A percentile compares a stretch with the other conserved stretches of the same genome.
These are phyloP conservation scores for Scomber scombrus DNA, from an alignment of 2,113 vertebrate species.

Conservation along the genomic window DNA sequence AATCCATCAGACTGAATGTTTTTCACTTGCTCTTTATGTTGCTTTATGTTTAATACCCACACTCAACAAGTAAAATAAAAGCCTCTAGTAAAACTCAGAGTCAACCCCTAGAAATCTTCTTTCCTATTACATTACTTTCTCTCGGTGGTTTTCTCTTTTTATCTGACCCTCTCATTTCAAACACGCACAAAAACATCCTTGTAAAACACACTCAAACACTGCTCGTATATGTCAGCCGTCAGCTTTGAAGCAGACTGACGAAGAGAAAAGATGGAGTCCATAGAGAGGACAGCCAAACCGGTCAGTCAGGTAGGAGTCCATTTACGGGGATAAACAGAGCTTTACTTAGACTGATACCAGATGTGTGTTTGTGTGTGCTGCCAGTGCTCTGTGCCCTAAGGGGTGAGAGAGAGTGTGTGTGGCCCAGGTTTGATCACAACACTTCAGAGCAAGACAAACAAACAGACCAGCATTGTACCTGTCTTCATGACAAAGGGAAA, in stretches of 20 bases:
- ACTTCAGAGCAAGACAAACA: conserved; percentile 62
- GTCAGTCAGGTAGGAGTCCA: conserved; percentile 41
- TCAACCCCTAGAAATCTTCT: background rate
- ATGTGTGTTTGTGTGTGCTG: conserved; percentile 57
- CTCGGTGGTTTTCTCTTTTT: too few relatives aligned
- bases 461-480: conserved; percentile 47
- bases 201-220: conserved; percentile 25
- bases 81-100: conserved; percentile 18
- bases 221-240: conserved; percentile 24
- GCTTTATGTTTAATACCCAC: background rate
- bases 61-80: conserved; percentile 16
- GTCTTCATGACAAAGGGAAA: background rate
- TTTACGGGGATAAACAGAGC: conserved; percentile 48
- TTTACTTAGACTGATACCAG: conserved; percentile 49
- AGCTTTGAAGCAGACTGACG: conserved; percentile 40
- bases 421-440: conserved; percentile 56
- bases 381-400: background rate
- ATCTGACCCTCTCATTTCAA: conserved; percentile 10
- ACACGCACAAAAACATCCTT: background rate
- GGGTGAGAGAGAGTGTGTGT: conserved; percentile 41
- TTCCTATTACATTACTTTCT: background rate
- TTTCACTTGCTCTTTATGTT: background rate
- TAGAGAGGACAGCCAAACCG: conserved; percentile 1
- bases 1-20: background rate
- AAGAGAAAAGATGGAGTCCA: conserved; percentile 24